phyloP scores from a whole-genome alignment of 2,888 invertebrate species.

The Nomada fabriciana region DNA sequence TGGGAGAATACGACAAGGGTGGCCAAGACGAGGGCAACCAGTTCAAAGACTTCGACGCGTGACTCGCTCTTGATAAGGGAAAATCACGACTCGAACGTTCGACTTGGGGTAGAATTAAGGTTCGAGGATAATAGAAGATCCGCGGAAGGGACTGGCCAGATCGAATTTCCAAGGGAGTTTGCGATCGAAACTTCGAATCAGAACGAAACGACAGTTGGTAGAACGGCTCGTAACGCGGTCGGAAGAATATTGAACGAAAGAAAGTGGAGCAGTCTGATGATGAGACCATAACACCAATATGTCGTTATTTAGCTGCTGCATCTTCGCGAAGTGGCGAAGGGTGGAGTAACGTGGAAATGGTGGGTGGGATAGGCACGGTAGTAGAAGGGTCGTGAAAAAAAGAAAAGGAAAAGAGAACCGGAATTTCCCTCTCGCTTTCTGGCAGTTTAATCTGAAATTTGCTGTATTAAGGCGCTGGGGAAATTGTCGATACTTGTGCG shows the following conservation, averaged over 20 bases:
- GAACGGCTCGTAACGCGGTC: neutral
- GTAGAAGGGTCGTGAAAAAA: neutral
- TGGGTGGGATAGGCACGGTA: neutral
- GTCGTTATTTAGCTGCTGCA: too few species aligned
- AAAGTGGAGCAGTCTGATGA: neutral
- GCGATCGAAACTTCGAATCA: conserved; percentile 20
- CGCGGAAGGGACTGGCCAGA: neutral
- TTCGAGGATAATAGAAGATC: conserved; percentile 15
- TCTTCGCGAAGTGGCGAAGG: neutral
- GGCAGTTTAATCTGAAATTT: conserved; percentile 38
- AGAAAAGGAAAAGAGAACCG: too few species aligned
- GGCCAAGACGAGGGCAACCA: neutral
- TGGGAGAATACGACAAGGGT: neutral
- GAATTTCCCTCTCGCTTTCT: neutral
- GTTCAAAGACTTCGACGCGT: conserved; percentile 27
- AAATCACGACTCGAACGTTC: conserved; percentile 18
- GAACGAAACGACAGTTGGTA: conserved; percentile 17
- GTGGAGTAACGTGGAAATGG: neutral
- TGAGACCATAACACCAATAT: neutral
- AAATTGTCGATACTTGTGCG: conserved; percentile 18
- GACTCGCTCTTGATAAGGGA: conserved; percentile 28
- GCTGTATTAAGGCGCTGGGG: conserved; percentile 27
- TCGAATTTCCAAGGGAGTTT: conserved; percentile 18
- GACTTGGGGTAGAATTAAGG: conserved; percentile 19
- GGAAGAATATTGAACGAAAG: conserved; percentile 12